These are phyloP conservation scores for Dryobota labecula DNA, from an alignment of 2,888 invertebrate genomes.

Conservation along the genomic window DNA sequence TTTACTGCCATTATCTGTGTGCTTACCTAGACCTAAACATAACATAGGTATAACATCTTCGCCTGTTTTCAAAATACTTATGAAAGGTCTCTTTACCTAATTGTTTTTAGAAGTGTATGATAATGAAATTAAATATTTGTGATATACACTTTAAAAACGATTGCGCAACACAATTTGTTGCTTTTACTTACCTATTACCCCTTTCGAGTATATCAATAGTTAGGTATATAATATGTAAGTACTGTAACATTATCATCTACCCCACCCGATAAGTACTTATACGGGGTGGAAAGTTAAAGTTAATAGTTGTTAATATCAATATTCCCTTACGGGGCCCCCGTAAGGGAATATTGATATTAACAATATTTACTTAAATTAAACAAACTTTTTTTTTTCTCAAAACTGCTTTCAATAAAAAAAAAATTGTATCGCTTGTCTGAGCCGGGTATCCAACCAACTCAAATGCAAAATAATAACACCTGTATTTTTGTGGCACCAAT, in stretches of 20 bases:
- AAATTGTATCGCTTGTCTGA: neutral
- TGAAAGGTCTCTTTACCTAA: neutral
- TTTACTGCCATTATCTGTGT: neutral
- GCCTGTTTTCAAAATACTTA: neutral
- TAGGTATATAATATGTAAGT: neutral
- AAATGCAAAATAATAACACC: neutral
- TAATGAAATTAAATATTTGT: neutral
- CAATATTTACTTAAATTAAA: neutral
- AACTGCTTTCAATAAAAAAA: neutral
- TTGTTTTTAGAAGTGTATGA: neutral
- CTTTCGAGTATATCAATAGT: neutral
- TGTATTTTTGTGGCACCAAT: neutral
- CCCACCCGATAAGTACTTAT: neutral
- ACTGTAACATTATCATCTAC: neutral
- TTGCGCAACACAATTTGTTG: conserved; percentile 5
- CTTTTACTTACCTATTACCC: neutral
- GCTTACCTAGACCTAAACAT: conserved; percentile 1
- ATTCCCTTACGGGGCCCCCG: too few species aligned
- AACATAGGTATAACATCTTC: neutral
- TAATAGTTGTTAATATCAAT: too few species aligned
- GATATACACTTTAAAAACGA: too few species aligned
- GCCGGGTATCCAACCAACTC: neutral
- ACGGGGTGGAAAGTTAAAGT: neutral
- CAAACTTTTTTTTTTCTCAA: neutral
- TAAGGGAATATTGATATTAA: neutral